Percentiles rank a stretch among this genome's conserved stretches.
Conservation (phyloP, 2,113 vertebrate genomes). For the Notothenia coriiceps region DNA sequence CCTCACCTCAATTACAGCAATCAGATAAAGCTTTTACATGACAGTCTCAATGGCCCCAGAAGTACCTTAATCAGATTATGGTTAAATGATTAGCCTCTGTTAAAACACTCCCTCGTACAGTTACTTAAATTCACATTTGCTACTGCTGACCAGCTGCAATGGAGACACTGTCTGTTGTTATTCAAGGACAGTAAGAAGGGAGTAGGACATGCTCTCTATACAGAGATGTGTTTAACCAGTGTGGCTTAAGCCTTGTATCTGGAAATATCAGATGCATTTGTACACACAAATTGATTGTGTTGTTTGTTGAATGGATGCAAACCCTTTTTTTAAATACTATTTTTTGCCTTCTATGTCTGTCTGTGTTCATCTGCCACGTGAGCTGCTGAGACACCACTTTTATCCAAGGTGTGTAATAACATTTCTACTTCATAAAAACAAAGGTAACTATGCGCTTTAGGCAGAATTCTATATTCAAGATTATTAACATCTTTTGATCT, state of each 20-base stretch:
- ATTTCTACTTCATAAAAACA: conserved; percentile 19
- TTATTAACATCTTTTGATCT: no score
- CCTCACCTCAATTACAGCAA: conserved; percentile 17
- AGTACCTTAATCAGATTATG: conserved; percentile 16
- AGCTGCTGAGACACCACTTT: background rate
- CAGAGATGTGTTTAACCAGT: background rate
- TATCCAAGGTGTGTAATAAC: background rate
- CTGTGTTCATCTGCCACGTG: conserved; percentile 9
- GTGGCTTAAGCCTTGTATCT: background rate
- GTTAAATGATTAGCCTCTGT: conserved; percentile 13
- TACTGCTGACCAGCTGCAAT: background rate
- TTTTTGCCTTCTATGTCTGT: conserved; percentile 16
- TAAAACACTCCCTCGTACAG: background rate
- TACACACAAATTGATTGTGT: background rate
- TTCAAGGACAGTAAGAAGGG: background rate
- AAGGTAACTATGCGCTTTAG: background rate
- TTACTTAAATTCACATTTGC: background rate
- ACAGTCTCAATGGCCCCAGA: conserved; percentile 21
- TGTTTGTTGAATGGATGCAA: conserved; percentile 6
- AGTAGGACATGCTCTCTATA: background rate
- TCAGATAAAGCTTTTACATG: conserved; percentile 40
- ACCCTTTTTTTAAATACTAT: background rate
- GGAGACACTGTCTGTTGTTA: background rate
- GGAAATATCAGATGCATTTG: conserved; percentile 25
- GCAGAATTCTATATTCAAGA: background rate